phyloP scores from a whole-genome alignment of 92 coral and sea anemone species.

The Porites rus region DNA sequence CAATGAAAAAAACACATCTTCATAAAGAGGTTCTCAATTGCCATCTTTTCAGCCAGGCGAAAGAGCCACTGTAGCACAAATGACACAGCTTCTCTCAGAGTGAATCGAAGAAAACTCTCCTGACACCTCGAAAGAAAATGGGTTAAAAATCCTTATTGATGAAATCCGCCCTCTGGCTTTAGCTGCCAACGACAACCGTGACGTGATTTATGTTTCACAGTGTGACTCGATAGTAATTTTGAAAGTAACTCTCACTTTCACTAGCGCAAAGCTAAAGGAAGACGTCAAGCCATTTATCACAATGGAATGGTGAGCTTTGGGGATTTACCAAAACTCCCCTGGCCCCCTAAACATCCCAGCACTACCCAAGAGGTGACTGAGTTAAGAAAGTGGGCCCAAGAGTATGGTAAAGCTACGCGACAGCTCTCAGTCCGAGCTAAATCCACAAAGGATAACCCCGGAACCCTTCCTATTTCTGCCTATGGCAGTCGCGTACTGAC shows the following conservation, averaged over 20 bases:
- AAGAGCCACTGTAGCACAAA: slow-evolving; percentile 26
- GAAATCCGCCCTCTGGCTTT: slow-evolving; percentile 25
- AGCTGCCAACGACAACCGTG: background rate
- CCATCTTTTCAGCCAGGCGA: slow-evolving; percentile 29
- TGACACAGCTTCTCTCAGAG: slow-evolving; percentile 26
- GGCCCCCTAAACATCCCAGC: slow-evolving; percentile 23
- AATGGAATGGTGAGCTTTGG: slow-evolving; percentile 39
- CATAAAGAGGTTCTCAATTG: slow-evolving; percentile 35
- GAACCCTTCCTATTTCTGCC: background rate
- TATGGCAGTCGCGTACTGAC: background rate
- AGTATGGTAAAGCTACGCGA: slow-evolving; percentile 16
- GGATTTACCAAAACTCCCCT: slow-evolving; percentile 47
- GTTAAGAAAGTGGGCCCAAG: slow-evolving; percentile 36
- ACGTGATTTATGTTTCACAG: slow-evolving; percentile 14
- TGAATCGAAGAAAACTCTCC: slow-evolving; percentile 39
- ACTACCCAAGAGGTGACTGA: slow-evolving; percentile 15
- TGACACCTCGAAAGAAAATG: slow-evolving; percentile 17
- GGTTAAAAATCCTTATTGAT: slow-evolving; percentile 22
- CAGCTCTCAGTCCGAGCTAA: background rate
- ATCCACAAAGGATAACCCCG: slow-evolving; percentile 6
- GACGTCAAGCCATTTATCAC: slow-evolving; percentile 16
- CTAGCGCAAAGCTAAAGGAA: slow-evolving; percentile 31
- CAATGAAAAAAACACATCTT: slow-evolving; percentile 41
- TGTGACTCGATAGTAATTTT: slow-evolving; percentile 11
- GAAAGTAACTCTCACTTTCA: slow-evolving; percentile 33